Conservation (phyloP, 2,888 invertebrate genomes). For the Drosophila fungiperda region DNA sequence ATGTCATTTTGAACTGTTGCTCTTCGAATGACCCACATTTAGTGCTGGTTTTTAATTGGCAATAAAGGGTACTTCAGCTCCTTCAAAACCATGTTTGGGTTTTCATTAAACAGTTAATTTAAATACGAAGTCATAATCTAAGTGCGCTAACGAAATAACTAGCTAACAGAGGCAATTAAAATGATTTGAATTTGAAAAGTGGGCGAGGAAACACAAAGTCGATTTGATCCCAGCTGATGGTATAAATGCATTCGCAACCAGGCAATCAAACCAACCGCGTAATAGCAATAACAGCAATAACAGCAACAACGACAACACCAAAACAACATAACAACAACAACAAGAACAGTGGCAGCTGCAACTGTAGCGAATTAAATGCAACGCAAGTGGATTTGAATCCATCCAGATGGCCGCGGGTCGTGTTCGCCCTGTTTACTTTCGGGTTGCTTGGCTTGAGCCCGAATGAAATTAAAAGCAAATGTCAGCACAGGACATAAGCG, state of each 20-base stretch:
- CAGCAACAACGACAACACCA: neutral
- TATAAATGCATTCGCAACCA: slow-evolving; percentile 53
- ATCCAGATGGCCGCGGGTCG: slow-evolving; percentile 15
- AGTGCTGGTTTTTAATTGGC: neutral
- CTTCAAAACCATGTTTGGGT: neutral
- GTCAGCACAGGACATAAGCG: slow-evolving; percentile 69
- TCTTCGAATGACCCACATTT: neutral
- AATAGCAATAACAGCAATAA: slow-evolving; percentile 3
- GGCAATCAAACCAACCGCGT: slow-evolving; percentile 55
- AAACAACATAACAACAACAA: neutral
- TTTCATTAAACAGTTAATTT: slow-evolving; percentile 17
- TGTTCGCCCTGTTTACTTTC: slow-evolving; percentile 24
- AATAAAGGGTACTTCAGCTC: neutral
- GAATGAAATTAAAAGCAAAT: slow-evolving; percentile 76
- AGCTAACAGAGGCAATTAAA: slow-evolving; percentile 36
- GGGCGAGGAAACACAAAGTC: slow-evolving; percentile 6
- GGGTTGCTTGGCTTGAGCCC: slow-evolving; percentile 56
- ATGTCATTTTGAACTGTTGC: neutral
- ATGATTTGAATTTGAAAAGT: slow-evolving; percentile 21
- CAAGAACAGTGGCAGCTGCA: slow-evolving; percentile 27
- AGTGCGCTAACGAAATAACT: slow-evolving; percentile 39
- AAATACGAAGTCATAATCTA: slow-evolving; percentile 42
- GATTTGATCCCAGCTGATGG: slow-evolving; percentile 9
- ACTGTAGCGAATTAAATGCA: slow-evolving; percentile 49
- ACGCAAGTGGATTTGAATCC: slow-evolving; percentile 32